A percentile compares a stretch with the other conserved stretches of the same genome.
These are phyloP conservation scores for Lepus europaeus DNA, from an alignment of 2,113 vertebrate genomes.

Conservation along the genomic window DNA sequence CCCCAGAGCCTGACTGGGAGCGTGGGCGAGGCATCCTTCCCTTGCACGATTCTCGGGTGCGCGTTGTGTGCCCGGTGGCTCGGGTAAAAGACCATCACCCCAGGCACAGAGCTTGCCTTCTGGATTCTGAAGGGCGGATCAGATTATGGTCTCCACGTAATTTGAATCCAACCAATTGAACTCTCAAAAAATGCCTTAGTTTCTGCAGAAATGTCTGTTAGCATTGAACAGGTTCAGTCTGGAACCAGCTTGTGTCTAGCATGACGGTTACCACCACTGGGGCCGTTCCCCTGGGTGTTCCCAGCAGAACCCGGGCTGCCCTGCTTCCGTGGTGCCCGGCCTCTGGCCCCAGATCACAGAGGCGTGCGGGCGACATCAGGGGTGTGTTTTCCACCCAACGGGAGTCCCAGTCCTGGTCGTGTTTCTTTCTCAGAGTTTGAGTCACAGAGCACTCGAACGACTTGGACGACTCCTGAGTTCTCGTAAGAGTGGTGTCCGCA, in stretches of 20 bases:
- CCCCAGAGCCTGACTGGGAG: background rate
- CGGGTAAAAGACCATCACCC: background rate
- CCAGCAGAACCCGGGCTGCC: background rate
- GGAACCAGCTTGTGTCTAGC: background rate
- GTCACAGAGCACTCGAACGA: background rate
- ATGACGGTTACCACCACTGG: background rate
- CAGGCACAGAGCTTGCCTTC: background rate
- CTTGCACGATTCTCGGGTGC: background rate
- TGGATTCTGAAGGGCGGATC: background rate
- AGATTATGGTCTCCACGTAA: background rate
- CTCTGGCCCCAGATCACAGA: background rate
- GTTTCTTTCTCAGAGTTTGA: background rate
- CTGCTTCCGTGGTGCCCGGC: no score
- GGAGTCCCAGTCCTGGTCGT: background rate
- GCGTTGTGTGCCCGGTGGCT: background rate
- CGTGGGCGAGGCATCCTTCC: background rate
- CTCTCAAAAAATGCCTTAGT: conserved; percentile 46
- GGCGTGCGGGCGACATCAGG: background rate
- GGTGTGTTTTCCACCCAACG: background rate
- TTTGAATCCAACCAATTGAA: background rate
- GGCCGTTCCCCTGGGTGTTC: background rate
- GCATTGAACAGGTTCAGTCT: background rate
- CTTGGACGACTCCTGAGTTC: background rate
- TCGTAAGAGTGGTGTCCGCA: background rate
- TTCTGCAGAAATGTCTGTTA: background rate